Percentiles rank a stretch among this genome's conserved stretches.
Conservation (phyloP, 2,888 invertebrate species). For the Ophion slaviceki region DNA sequence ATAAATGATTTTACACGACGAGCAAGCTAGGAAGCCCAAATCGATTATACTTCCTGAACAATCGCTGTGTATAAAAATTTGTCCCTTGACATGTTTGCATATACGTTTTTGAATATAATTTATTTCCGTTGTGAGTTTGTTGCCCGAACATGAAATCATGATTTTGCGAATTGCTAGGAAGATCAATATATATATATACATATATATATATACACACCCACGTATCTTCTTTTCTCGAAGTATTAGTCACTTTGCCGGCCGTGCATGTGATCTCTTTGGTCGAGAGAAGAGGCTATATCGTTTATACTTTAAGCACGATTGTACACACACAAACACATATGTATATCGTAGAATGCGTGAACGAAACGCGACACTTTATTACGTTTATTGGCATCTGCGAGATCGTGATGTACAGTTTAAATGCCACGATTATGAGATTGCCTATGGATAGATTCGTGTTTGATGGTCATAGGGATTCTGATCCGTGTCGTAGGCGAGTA, state of each 20-base stretch:
- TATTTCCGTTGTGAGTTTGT: conserved; percentile 44
- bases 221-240: conserved; percentile 4
- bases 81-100: background rate
- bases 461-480: conserved; percentile 48
- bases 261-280: conserved; percentile 34
- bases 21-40: too few species aligned
- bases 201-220: background rate
- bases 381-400: conserved; percentile 48
- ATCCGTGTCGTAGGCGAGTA: conserved; percentile 36
- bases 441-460: conserved; percentile 51
- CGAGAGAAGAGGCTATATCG: conserved; percentile 63
- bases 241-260: conserved; percentile 41
- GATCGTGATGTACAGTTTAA: conserved; percentile 57
- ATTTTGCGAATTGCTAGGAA: conserved; percentile 32
- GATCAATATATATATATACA: background rate
- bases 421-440: conserved; percentile 68
- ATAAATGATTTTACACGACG: too few species aligned
- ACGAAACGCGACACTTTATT: conserved; percentile 44
- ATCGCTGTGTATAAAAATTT: too few species aligned
- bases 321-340: conserved; percentile 46
- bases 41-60: too few species aligned
- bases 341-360: conserved; percentile 38
- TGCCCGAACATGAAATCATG: conserved; percentile 44
- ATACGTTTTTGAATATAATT: conserved; percentile 30
- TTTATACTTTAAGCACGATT: conserved; percentile 63